phyloP scores from a whole-genome alignment of 1,140 invertebrate species.

The Aphelenchoides fujianensis region DNA sequence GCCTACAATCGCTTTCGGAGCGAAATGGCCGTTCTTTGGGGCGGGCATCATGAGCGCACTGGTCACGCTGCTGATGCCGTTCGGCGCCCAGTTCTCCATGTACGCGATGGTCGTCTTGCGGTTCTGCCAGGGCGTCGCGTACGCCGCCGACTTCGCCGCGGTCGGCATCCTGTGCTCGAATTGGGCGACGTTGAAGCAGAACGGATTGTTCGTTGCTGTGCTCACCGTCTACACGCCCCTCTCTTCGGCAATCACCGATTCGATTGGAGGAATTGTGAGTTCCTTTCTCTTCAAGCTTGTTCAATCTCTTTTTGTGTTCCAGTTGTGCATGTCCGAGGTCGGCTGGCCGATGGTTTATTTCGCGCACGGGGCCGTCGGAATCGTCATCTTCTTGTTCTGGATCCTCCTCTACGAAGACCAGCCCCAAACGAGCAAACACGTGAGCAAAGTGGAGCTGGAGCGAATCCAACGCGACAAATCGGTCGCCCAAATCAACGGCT shows the following conservation, averaged over 20 bases:
- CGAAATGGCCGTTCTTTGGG: constrained; percentile 16
- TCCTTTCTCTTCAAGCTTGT: neutral
- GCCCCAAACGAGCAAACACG: constrained; percentile 7
- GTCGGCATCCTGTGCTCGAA: constrained; percentile 17
- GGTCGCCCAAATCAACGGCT: constrained; percentile 5
- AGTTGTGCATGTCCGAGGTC: constrained; percentile 26
- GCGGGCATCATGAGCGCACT: constrained; percentile 12
- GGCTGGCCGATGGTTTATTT: constrained; percentile 38
- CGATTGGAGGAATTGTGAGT: constrained; percentile 24
- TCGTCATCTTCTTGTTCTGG: constrained; percentile 32
- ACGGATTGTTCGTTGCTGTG: constrained; percentile 17
- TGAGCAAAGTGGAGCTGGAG: constrained; percentile 15
- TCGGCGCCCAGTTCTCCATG: neutral
- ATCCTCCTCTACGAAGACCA: constrained; percentile 25
- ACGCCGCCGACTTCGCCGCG: constrained; percentile 21
- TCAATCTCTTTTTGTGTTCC: neutral
- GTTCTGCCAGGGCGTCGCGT: constrained; percentile 8
- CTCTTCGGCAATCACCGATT: constrained; percentile 31
- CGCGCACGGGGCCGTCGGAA: constrained; percentile 24
- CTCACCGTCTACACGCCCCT: constrained; percentile 15
- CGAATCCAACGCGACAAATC: constrained; percentile 11
- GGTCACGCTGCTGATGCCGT: constrained; percentile 6
- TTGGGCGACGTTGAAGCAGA: constrained; percentile 25
- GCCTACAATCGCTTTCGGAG: constrained; percentile 21
- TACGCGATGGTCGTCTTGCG: constrained; percentile 4